phyloP scores from a whole-genome alignment of 2,888 invertebrate species.

The Drosophila picticornis region DNA sequence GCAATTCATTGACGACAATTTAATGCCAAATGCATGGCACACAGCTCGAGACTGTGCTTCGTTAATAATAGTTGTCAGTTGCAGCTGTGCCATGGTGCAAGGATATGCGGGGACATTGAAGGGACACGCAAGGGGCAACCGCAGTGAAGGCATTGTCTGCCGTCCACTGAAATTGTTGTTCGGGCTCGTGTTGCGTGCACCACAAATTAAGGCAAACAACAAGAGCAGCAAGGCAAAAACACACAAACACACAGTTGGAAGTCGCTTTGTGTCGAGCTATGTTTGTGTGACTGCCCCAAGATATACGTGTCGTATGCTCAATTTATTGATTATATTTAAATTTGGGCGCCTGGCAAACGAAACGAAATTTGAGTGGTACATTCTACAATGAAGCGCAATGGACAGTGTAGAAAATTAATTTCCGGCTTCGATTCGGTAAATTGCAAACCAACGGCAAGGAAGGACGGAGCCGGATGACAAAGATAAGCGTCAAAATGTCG shows the following conservation, averaged over 20 bases:
- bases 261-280: constrained; percentile 6
- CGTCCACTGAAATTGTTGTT: constrained; percentile 36
- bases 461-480: constrained; percentile 16
- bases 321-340: constrained; percentile 78
- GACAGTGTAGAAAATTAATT: constrained; percentile 35
- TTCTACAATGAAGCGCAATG: constrained; percentile 65
- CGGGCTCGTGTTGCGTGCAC: constrained; percentile 50
- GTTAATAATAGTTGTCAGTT: constrained; percentile 70
- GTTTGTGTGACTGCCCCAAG: constrained; percentile 10
- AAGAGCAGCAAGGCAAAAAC: neutral
- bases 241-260: constrained; percentile 14
- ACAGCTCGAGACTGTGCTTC: constrained; percentile 2
- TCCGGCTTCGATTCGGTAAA: constrained; percentile 7
- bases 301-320: constrained; percentile 54
- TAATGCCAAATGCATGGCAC: constrained; percentile 55
- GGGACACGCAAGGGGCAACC: constrained; percentile 27
- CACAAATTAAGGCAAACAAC: constrained; percentile 69
- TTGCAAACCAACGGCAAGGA: constrained; percentile 3
- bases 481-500: constrained; percentile 41
- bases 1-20: constrained; percentile 54
- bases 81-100: constrained; percentile 50
- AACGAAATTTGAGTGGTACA: constrained; percentile 43
- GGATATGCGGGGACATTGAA: constrained; percentile 12
- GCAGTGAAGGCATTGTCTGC: constrained; percentile 33
- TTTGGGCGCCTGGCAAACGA: constrained; percentile 37